A percentile compares a stretch with the other conserved stretches of the same genome.
phyloP scores from a whole-genome alignment of 2,888 invertebrate genomes.

The Tanypteryx hageni region DNA sequence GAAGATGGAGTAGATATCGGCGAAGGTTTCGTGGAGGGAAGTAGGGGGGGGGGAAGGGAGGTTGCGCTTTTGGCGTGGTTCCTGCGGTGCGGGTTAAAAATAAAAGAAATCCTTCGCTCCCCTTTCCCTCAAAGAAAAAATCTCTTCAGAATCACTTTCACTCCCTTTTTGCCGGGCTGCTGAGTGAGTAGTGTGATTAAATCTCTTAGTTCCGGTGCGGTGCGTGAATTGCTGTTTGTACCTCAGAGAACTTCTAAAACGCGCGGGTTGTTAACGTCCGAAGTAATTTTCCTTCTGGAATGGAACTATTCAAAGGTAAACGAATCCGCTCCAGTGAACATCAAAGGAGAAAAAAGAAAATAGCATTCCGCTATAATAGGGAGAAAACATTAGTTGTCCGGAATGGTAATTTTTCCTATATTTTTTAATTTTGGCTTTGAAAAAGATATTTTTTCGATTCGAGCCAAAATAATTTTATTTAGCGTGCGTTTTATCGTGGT shows the following conservation, averaged over 20 bases:
- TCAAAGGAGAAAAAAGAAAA: too few species aligned
- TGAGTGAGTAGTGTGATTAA: constrained; percentile 14
- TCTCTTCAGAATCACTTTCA: constrained; percentile 50
- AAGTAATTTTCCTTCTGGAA: not conserved
- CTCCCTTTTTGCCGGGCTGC: not conserved
- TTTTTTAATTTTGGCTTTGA: too few species aligned
- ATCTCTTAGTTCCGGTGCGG: not conserved
- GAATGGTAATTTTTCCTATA: too few species aligned
- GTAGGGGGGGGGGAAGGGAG: not conserved
- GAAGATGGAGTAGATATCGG: not conserved
- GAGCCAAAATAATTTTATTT: too few species aligned
- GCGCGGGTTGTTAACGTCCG: constrained; percentile 7
- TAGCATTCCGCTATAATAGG: too few species aligned
- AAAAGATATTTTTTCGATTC: too few species aligned
- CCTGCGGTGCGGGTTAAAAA: not conserved
- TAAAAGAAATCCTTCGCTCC: not conserved
- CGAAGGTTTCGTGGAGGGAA: not conserved
- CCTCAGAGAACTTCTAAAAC: not conserved
- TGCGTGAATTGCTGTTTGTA: not conserved
- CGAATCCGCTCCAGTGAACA: too few species aligned
- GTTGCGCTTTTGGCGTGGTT: not conserved
- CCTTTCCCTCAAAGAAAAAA: not conserved
- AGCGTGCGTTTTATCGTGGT: too few species aligned
- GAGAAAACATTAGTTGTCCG: too few species aligned
- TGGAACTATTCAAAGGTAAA: not conserved